Percentiles rank a stretch among this genome's conserved stretches.
phyloP scores from a whole-genome alignment of 53 echinoderm and acorn worm genomes.

The Temnopleurus reevesii region DNA sequence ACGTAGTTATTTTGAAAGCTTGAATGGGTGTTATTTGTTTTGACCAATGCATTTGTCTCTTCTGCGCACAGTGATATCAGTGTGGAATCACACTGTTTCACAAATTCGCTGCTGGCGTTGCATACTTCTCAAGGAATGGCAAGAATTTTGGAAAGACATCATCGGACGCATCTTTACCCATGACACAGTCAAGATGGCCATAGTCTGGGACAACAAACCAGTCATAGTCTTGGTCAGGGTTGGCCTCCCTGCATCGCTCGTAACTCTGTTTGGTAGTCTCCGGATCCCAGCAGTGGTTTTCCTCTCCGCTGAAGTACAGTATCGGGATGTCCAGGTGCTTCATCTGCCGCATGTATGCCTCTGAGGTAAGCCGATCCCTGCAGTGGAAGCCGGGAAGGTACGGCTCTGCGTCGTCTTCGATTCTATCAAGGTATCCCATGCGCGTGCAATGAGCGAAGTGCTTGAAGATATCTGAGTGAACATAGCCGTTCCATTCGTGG shows the following conservation, averaged over 20 bases:
- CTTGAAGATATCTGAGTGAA: conserved; percentile 61
- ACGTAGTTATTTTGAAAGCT: too few species aligned
- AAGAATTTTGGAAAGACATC: conserved; percentile 74
- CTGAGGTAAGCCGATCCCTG: conserved; percentile 33
- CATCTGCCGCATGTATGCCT: conserved; percentile 59
- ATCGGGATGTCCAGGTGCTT: conserved; percentile 70
- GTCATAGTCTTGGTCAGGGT: conserved; percentile 72
- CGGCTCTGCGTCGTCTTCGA: conserved; percentile 49
- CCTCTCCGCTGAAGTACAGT: conserved; percentile 73
- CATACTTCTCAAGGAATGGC: conserved; percentile 66
- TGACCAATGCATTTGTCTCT: too few species aligned
- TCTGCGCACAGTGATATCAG: too few species aligned
- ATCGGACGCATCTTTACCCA: conserved; percentile 60
- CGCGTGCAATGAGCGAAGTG: conserved; percentile 68
- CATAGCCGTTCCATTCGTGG: conserved; percentile 71
- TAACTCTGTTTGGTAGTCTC: conserved; percentile 61
- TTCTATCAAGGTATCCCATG: conserved; percentile 55
- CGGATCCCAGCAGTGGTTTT: conserved; percentile 71
- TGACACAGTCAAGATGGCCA: conserved; percentile 69
- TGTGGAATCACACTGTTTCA: too few species aligned
- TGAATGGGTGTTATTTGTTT: too few species aligned
- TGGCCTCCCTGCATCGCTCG: conserved; percentile 61
- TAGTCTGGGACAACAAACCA: conserved; percentile 62
- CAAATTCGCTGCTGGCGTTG: neutral
- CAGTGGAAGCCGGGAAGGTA: conserved; percentile 67